Evolutionary conservation across 2,113 vertebrate genomes (phyloP), one percentile per base, ranked within the genome.

Genomic region (Neotoma lepida): DNA sequence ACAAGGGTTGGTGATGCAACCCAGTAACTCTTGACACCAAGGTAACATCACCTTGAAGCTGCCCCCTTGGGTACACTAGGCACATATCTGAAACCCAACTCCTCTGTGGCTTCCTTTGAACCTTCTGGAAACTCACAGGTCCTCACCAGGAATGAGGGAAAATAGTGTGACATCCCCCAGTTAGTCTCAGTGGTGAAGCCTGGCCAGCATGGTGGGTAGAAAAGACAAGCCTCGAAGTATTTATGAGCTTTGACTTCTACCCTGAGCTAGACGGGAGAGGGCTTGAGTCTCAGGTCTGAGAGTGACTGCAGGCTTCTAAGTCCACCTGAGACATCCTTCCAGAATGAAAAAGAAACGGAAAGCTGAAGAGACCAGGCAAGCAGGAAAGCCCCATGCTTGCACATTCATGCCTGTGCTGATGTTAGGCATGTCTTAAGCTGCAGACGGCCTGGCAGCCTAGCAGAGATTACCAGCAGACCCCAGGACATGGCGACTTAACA

Each of bases 331-430:
- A 80, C 66, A n/a, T 86, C 54, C 15, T 71, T 10, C 35, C 6
- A 90, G 17, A 24, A 1, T 24, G 6, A 20, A 33, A 71, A 28
- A 54, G 35, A 26, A 41, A 73, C 54, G 66, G 0, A 6, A 41
- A 33, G 63, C 13, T 4, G 58, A 68, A 33, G 44, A 24, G 73
- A 20, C 35, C 20, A 14, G 41, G 35, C 14, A 61, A 51, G 46
- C 22, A 71, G 30, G 5, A 41, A 77, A 6, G 1, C 22, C 44
- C n/a, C 39, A 4, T 10, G 4, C 4, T 10, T 76, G 63, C 39
- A 49, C 1, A 4, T 2, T 85, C 58, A 7, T 1, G 41, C 1
- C 14, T 0, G 24, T 1, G 12, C 81, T n/a, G 30, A 24, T 35
- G 33, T 61, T 33, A 56, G 54, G 2, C 39, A 4, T 89, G 33